A percentile compares a stretch with the other conserved stretches of the same genome.
Conservation (phyloP, 1,140 invertebrate species). For the Maconellicoccus hirsutus region DNA sequence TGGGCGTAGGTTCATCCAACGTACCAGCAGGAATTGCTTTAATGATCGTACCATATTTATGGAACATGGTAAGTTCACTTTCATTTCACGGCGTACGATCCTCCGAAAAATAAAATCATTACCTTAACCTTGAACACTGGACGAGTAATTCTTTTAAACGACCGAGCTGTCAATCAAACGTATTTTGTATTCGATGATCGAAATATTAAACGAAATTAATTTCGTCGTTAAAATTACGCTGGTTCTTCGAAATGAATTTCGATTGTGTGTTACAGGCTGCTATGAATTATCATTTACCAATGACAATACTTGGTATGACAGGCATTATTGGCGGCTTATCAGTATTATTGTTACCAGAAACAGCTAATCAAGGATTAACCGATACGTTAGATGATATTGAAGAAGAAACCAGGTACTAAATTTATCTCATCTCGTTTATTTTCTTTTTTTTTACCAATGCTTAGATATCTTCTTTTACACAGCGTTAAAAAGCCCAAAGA, state of each 20-base stretch:
- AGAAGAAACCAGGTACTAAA: conserved; percentile 27
- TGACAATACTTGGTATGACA: conserved; percentile 46
- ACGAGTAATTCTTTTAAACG: neutral
- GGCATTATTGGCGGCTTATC: conserved; percentile 48
- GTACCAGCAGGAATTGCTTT: conserved; percentile 53
- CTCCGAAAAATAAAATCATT: too few relatives aligned
- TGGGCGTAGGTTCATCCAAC: conserved; percentile 58
- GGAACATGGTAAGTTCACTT: conserved; percentile 46
- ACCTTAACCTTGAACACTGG: neutral
- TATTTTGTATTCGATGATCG: too few relatives aligned
- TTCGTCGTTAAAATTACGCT: too few relatives aligned
- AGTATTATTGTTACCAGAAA: conserved; percentile 47
- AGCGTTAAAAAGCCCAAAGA: neutral
- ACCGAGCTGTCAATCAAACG: neutral
- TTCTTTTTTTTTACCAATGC: neutral
- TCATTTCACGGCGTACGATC: neutral
- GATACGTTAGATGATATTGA: conserved; percentile 32
- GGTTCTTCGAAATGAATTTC: neutral
- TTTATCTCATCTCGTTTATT: neutral
- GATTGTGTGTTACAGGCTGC: conserved; percentile 32
- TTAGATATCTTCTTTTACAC: neutral
- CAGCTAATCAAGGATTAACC: conserved; percentile 34
- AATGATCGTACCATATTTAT: conserved; percentile 58
- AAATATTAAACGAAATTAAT: too few relatives aligned
- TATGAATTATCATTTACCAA: conserved; percentile 43